Base-by-base conservation (phyloP, 2,888 invertebrate genomes). In the Oasisia sp. region DNA sequence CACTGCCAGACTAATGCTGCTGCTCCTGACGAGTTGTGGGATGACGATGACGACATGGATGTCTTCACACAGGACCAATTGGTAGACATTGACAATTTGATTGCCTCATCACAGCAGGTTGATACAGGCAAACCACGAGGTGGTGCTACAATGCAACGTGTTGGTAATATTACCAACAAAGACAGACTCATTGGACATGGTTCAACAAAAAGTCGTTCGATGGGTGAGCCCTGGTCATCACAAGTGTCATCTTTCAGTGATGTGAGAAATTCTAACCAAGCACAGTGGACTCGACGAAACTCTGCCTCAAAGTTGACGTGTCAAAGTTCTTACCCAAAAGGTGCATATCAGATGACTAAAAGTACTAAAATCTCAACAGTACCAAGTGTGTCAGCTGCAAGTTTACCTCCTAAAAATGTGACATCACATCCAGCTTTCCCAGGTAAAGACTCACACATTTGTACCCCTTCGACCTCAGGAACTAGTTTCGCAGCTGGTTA, bases 71-170 rank as follows among this genome's bases (percentile, higher is more conserved):
- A 74, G 74, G 74, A 74, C 74, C 74, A 74, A 27, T 19, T 74
- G 74, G 74, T 27, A 74, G 27, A 19, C 27, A 74, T 74, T 7
- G 74, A 74, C n/a, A 74, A 74, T 27, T 27, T 74, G 3, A 74
- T 74, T 74, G 74, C 74, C 27, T 74, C 74, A n/a, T 74, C 74
- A 74, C 74, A 74, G 27, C 74, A 74, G 74, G 74, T 74, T n/a
- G 74, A 27, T 74, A 74, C 74, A 19, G 27, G 74, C n/a, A 74
- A 27, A 74, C 74, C 74, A 74, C 27, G 14, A 74, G 74, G n/a
- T 74, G 74, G 74, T 27, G 74, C 27, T 27, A 74, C 74, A 5
- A 27, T 74, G 74, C 74, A 74, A 74, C 27, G 74, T 74, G 27
- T 74, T 74, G 74, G 27, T 27, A 74, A n/a, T 74, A 74, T 19